Base-by-base conservation (phyloP, 2,888 invertebrate species). In the Thera obeliscata region DNA sequence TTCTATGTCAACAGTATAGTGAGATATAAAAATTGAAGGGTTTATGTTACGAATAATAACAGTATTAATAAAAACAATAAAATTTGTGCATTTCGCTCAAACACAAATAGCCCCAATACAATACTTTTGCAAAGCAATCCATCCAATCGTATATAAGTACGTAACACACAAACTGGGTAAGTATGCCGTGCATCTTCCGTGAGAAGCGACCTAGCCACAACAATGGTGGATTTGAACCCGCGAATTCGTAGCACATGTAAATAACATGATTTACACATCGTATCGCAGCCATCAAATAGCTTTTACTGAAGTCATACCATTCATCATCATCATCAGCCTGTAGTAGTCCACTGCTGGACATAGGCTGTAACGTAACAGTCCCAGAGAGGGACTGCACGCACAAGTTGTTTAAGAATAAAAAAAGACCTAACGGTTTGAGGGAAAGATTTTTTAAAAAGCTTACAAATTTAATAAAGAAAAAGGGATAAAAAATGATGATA, bases 111-210 rank as follows among this genome's bases (percentile, higher is more conserved):
- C 12, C 36, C 7, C 7, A 38, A 33, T 56, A 56, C 56, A 65
- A 65, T 68, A 69, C 41, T 57, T 7, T 36, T 56, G 46, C 55
- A 38, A 62, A 61, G 57, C 48, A 56, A 63, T 46, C 55, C 48
- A 56, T 62, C 58, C 52, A 49, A 46, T 46, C 43, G 43, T 46
- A 38, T 55, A 65, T 61, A 12, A 11, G 71, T 64, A 82, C 81
- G 84, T 81, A 82, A 83, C 73, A 48, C 74, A 72, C 78, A 74
- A 87, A 83, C 80, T 89, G 79, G 90, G 90, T 86, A 87, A 91
- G 78, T 89, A 79, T 87, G 88, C 76, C 88, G 79, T 71, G 72
- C 77, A 77, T 74, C 90, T 91, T 91, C 91, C 91, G 91, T 91
- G 91, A 87, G 91, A 91, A 81, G 49, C 70, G 63, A 69, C 69